Evolutionary conservation across 2,888 invertebrate genomes (phyloP), one percentile per base, ranked within the genome.

Genomic region (Hesperia comma): DNA sequence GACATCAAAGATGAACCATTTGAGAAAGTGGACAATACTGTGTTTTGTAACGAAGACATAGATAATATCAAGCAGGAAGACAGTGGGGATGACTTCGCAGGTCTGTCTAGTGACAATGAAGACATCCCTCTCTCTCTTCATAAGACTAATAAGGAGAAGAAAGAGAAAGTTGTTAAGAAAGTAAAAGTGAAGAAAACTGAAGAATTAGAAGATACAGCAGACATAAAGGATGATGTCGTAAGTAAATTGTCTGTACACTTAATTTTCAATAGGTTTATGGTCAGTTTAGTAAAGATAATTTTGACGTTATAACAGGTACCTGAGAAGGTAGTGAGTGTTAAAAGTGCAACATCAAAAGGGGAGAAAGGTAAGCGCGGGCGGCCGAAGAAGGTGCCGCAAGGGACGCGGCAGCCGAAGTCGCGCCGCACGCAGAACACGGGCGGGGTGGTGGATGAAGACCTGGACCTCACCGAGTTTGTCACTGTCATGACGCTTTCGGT

Each of bases 101-200:
- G 67, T 2, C 49, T 76, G 12, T 80, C 81, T 0, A 85, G 83
- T 74, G 85, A 84, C 14, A 66, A 66, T 72, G 87, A 85, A 69
- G 84, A 90, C 72, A 87, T 88, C 67, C 89, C 89, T 0, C 69
- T 90, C 0, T 84, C 86, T 0, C 40, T 83, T 7, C 85, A 83
- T 67, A 87, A 87, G 66, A 81, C 67, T 17, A 72, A 72, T 32
- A 81, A 83, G 69, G 79, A 77, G 19, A 82, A 80, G 64, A 80
- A 78, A 53, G 32, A 75, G 75, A 69, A 8, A 14, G 77, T 77
- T 56, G 79, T 43, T 12, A 68, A 68, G 55, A 83, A 70, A 61
- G 67, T 58, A 73, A 83, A 70, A 61, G 67, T 58, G 73, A 72
- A 51, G 78, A 76, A 67, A 80, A 75, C 55, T 79, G 68, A 68